phyloP scores from a whole-genome alignment of 2,113 vertebrate genomes.

The Martes martes region DNA sequence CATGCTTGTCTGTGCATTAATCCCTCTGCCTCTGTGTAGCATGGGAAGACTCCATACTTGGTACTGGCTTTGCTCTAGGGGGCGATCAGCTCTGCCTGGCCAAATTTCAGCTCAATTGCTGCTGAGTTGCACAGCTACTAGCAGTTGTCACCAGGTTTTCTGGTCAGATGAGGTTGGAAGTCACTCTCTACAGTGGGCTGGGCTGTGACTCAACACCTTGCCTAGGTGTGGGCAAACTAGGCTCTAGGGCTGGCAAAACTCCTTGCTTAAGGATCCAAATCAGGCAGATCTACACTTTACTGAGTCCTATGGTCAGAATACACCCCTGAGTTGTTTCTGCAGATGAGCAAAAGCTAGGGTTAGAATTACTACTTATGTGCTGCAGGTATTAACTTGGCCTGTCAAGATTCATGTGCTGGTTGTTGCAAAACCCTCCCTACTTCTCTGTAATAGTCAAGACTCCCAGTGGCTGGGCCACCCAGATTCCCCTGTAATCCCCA shows the following conservation, averaged over 20 bases:
- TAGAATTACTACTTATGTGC: background rate
- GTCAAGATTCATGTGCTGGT: background rate
- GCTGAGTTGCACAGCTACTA: background rate
- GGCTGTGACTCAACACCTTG: background rate
- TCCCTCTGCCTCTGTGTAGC: background rate
- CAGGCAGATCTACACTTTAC: background rate
- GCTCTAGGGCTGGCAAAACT: background rate
- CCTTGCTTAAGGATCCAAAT: background rate
- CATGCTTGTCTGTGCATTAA: background rate
- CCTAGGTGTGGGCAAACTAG: background rate
- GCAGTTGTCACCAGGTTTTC: background rate
- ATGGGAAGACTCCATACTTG: background rate
- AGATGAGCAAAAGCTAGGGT: background rate
- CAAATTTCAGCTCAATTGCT: background rate
- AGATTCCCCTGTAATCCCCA: background rate
- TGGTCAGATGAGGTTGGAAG: background rate
- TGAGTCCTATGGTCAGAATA: background rate
- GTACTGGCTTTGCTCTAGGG: background rate
- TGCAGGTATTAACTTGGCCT: background rate
- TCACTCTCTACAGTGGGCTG: background rate
- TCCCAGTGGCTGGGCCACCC: background rate
- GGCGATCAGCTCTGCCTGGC: no score
- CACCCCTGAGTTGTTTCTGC: background rate
- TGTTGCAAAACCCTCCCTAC: background rate
- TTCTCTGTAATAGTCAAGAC: background rate